Base-by-base conservation (phyloP, 2,888 invertebrate species). In the Trimorus sp. region DNA sequence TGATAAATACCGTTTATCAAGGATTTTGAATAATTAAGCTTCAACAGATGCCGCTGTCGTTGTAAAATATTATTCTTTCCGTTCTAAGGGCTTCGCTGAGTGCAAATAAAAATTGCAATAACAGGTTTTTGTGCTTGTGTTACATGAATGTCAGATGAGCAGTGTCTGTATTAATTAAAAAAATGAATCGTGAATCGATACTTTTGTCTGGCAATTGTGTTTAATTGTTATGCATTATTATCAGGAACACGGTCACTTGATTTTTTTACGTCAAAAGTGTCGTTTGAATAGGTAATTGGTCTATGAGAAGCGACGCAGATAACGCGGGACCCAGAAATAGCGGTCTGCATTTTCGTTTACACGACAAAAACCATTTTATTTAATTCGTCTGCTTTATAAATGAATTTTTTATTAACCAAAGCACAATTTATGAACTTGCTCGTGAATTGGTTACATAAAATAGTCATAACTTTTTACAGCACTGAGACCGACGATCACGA, bases 381-480 rank as follows among this genome's bases (percentile, higher is more conserved):
- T 15, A 51, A 14, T 51, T n/a, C 51, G 51, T 51, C 51, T 51
- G 14, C 14, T 26, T 48, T 48, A 36, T 14, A 62, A 48, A 62
- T 48, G n/a, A 62, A 62, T 49, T 45, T 62, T 62, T 62, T 62
- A 7, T 6, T 38, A 58, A 58, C 38, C 42, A 16, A 42, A 26
- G 26, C 42, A n/a, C 26, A 63, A 63, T 63, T 51, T 51, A 51
- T 51, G 11, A 51, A 63, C 63, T 49, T 16, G 63, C 38, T 51
- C 38, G 36, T 49, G 48, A 38, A 42, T 56, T 38, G 38, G 15
- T 70, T 70, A 59, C 15, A 59, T 59, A 59, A 70, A 59, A 59
- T 51, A 59, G 40, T 38, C 49, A 59, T 49, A 59, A 51, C 36
- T 58, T 69, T 69, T 58, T 69, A 8, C 40, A 56, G 11, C 69